Evolutionary conservation across 2,113 vertebrate genomes (phyloP), one percentile per base, ranked within the genome.

Genomic region (Brachyhypopomus occidentalis): DNA sequence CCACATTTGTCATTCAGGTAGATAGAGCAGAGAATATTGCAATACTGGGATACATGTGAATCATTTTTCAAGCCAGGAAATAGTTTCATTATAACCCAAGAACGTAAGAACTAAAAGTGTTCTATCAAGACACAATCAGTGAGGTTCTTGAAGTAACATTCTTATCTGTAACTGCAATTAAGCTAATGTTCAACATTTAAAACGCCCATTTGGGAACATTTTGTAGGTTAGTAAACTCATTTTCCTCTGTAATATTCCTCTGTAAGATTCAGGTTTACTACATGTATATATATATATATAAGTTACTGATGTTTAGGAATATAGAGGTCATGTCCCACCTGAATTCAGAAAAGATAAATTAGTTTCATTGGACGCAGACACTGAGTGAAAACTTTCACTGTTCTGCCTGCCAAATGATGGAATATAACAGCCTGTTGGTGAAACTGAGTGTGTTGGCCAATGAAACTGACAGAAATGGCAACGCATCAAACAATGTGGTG

Each of bases 11-110:
- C 38, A 58, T 75, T 16, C 1, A 23, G 55, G 36, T 23, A 60
- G 25, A 38, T 16, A 74, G 23, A 67, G 41, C 52, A 78, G 27
- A 9, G 3, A 25, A 55, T 41, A 66, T 48, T 60, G 19, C 5
- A 77, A 9, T 66, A 77, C 23, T 56, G 36, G 12, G 45, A 60
- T 27, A 77, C 19, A 67, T 63, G 63, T 55, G 41, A 73, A 41
- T 25, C 22, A 66, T 55, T 30, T 20, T 2, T 36, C 16, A 19
- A 59, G 6, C 1, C 55, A 5, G 7, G 17, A 56, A 60, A 6
- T 9, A 34, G 20, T 69, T 23, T 70, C 23, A 76, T 22, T 76
- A 34, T 58, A 75, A 12, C 27, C 16, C 34, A 36, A 30, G 14
- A 71, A 48, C 17, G 41, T 45, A 4, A 48, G 11, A 30, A 30